A percentile compares a stretch with the other conserved stretches of the same genome.
Conservation (phyloP, 2,113 vertebrate species). For the Centropristis striata region DNA sequence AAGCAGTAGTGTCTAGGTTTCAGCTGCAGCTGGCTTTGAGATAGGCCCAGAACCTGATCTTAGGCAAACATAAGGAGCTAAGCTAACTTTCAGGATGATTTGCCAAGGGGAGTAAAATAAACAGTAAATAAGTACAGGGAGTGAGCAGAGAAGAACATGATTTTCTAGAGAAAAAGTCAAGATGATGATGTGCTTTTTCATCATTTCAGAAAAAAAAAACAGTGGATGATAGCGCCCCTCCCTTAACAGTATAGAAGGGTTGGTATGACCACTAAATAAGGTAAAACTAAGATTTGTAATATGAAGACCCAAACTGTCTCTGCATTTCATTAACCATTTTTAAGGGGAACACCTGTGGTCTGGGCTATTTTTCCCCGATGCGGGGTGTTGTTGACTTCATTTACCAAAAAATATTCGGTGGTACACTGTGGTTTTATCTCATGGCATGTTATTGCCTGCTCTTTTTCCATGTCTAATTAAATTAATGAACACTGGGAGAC, state of each 20-base stretch:
- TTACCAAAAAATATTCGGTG: slow-evolving; percentile 29
- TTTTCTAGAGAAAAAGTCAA: background rate
- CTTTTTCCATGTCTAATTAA: slow-evolving; percentile 72
- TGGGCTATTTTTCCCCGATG: slow-evolving; percentile 3
- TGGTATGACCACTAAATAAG: background rate
- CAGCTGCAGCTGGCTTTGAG: slow-evolving; percentile 72
- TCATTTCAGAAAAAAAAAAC: slow-evolving; percentile 4
- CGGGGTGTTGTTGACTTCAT: slow-evolving; percentile 25
- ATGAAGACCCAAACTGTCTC: background rate
- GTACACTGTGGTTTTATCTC: slow-evolving; percentile 55
- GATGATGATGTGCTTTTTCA: background rate
- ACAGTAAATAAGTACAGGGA: slow-evolving; percentile 26
- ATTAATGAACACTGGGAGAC: slow-evolving; percentile 75
- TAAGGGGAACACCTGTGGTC: background rate
- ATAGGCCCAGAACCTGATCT: slow-evolving; percentile 72
- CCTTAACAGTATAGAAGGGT: background rate
- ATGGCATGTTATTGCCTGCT: slow-evolving; percentile 56
- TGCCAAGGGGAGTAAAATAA: slow-evolving; percentile 21
- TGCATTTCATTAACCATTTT: background rate
- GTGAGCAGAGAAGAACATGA: background rate
- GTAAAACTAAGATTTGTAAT: background rate
- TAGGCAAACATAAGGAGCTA: slow-evolving; percentile 64
- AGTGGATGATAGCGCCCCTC: background rate
- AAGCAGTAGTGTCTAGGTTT: slow-evolving; percentile 64
- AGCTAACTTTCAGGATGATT: slow-evolving; percentile 37